Percentiles rank a stretch among this genome's conserved stretches.
Conservation (phyloP, 2,113 vertebrate species). For the Stegastes partitus region DNA sequence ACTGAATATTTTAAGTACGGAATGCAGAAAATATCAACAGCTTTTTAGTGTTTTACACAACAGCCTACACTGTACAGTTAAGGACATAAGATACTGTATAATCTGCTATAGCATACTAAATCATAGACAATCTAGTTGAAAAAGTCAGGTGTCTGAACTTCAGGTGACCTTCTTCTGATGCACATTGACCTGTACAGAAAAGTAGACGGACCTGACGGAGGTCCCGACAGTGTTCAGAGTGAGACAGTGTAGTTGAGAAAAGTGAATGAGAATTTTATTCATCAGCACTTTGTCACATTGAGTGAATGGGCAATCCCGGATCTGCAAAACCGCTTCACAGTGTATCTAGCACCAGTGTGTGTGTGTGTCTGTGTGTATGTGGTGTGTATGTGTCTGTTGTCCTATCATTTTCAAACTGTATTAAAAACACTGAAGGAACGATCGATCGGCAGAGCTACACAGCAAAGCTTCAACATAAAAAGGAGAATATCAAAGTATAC, state of each 20-base stretch:
- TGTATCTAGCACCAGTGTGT: slow-evolving; percentile 99
- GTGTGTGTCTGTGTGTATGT: slow-evolving; percentile 72
- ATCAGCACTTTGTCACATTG: slow-evolving; percentile 71
- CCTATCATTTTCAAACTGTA: slow-evolving; percentile 87
- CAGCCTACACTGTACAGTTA: slow-evolving; percentile 82
- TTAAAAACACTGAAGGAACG: slow-evolving; percentile 83
- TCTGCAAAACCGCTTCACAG: slow-evolving; percentile 93
- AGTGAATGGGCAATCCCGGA: slow-evolving; percentile 84
- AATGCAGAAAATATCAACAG: slow-evolving; percentile 80
- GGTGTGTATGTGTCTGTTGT: slow-evolving; percentile 82
- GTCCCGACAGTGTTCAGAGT: slow-evolving; percentile 64
- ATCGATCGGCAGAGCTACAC: slow-evolving; percentile 76
- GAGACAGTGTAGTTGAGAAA: slow-evolving; percentile 65
- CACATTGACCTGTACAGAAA: slow-evolving; percentile 50
- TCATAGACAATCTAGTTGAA: slow-evolving; percentile 54
- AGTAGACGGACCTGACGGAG: slow-evolving; percentile 28
- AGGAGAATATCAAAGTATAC: slow-evolving; percentile 86
- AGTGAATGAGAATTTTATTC: slow-evolving; percentile 66
- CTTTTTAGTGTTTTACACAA: slow-evolving; percentile 86
- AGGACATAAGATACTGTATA: slow-evolving; percentile 74
- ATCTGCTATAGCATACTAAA: slow-evolving; percentile 71
- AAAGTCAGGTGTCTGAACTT: slow-evolving; percentile 52
- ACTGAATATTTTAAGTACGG: slow-evolving; percentile 58
- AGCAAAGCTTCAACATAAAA: slow-evolving; percentile 84
- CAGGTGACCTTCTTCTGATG: slow-evolving; percentile 47